Evolutionary conservation across 2,797 vertebrate genomes (phyloP).

Genomic region (Pangasius sanitwongsei): DNA sequence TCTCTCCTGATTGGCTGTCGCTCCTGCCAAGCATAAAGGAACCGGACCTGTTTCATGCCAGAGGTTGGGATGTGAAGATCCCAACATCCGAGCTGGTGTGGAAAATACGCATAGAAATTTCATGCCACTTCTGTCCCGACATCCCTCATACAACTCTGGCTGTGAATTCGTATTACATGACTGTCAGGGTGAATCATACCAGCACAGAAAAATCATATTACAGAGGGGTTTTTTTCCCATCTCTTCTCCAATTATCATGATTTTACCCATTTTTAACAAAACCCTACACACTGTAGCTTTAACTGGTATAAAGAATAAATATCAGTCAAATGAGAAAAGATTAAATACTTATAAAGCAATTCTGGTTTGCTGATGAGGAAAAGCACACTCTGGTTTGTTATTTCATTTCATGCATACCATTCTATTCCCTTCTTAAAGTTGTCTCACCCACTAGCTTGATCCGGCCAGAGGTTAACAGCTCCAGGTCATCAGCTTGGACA

Average conservation of each 20-base stretch:
- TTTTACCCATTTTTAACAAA: neutral
- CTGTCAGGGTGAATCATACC: neutral
- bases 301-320: neutral
- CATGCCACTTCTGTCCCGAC: neutral
- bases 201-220: neutral
- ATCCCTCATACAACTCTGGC: neutral
- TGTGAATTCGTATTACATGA: neutral
- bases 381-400: neutral
- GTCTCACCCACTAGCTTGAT: slow-evolving; percentile 82
- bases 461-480: slow-evolving; percentile 80
- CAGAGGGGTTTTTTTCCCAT: neutral
- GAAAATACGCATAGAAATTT: neutral
- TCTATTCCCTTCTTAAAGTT: neutral
- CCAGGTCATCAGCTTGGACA: slow-evolving; percentile 80
- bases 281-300: neutral
- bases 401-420: neutral
- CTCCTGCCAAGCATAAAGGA: neutral
- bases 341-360: too few species aligned
- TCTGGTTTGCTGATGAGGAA: neutral
- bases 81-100: neutral
- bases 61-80: neutral
- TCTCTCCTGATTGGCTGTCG: neutral
- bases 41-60: neutral
- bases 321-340: neutral
- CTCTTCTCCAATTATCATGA: neutral